Evolutionary conservation across 37 sponge, comb jelly and placozoan species (phyloP).

Genomic region (Petrosia ficiformis): DNA sequence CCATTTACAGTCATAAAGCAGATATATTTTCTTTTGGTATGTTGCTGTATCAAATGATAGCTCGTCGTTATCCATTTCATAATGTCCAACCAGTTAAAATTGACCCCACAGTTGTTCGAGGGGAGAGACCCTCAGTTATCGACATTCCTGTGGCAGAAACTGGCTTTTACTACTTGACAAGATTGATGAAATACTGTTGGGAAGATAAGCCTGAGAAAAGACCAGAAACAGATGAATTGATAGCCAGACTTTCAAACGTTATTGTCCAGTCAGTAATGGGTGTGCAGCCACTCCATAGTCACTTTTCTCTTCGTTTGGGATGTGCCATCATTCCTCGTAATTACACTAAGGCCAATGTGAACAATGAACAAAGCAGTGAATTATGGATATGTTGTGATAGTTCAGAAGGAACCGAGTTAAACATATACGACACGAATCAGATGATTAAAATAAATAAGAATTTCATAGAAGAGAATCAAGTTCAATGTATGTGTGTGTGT

Average conservation of each 20-base stretch:
- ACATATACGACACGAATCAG: slow-evolving; percentile 54
- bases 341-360: slow-evolving; percentile 12
- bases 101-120: slow-evolving; percentile 43
- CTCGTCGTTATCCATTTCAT: slow-evolving; percentile 69
- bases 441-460: slow-evolving; percentile 54
- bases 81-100: slow-evolving; percentile 48
- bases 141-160: slow-evolving; percentile 51
- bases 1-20: slow-evolving; percentile 70
- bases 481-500: slow-evolving; percentile 58
- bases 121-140: slow-evolving; percentile 63
- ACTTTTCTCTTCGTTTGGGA: slow-evolving; percentile 40
- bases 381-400: too few species aligned
- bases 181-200: slow-evolving; percentile 84
- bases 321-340: slow-evolving; percentile 44
- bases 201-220: slow-evolving; percentile 62
- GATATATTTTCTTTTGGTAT: slow-evolving; percentile 90
- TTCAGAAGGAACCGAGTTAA: slow-evolving; percentile 61
- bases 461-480: slow-evolving; percentile 63
- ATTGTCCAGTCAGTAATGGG: slow-evolving; percentile 62
- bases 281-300: slow-evolving; percentile 51
- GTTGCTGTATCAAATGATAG: slow-evolving; percentile 85
- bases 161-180: slow-evolving; percentile 62
- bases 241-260: slow-evolving; percentile 14
- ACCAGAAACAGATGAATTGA: slow-evolving; percentile 34
- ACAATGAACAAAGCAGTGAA: slow-evolving; percentile 47